Evolutionary conservation across 2,888 invertebrate genomes (phyloP).

Genomic region (Dusona sp.): DNA sequence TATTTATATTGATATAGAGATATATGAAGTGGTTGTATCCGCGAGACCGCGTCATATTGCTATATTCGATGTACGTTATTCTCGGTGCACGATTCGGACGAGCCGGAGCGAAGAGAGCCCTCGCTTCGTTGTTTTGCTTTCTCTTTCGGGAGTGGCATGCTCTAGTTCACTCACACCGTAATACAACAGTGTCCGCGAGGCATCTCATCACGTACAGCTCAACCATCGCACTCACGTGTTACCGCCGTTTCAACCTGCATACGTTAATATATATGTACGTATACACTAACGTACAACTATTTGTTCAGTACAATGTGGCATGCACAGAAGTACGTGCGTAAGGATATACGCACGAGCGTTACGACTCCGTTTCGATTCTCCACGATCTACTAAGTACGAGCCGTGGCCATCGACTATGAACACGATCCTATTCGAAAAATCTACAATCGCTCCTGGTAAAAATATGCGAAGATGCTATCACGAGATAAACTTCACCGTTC

Average conservation of each 20-base stretch:
- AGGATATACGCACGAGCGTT: conserved; percentile 48
- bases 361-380: conserved; percentile 63
- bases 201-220: conserved; percentile 65
- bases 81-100: conserved; percentile 63
- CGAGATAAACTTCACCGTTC: neutral
- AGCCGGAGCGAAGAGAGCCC: conserved; percentile 63
- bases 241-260: conserved; percentile 44
- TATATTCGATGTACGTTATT: conserved; percentile 33
- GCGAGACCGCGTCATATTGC: conserved; percentile 31
- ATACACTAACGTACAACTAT: neutral
- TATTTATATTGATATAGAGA: neutral
- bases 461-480: conserved; percentile 14
- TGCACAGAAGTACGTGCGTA: conserved; percentile 24
- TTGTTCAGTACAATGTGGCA: conserved; percentile 49
- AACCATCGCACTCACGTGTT: conserved; percentile 44
- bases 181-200: conserved; percentile 62
- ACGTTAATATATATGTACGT: neutral
- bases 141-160: conserved; percentile 85
- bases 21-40: neutral
- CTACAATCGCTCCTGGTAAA: conserved; percentile 35
- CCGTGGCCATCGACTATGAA: conserved; percentile 47
- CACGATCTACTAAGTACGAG: conserved; percentile 68
- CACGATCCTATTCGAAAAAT: conserved; percentile 34
- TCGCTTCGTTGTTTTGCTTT: conserved; percentile 83
- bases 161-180: conserved; percentile 81